phyloP scores from a whole-genome alignment of 2,797 vertebrate genomes.

The Lepilemur ruficaudatus region DNA sequence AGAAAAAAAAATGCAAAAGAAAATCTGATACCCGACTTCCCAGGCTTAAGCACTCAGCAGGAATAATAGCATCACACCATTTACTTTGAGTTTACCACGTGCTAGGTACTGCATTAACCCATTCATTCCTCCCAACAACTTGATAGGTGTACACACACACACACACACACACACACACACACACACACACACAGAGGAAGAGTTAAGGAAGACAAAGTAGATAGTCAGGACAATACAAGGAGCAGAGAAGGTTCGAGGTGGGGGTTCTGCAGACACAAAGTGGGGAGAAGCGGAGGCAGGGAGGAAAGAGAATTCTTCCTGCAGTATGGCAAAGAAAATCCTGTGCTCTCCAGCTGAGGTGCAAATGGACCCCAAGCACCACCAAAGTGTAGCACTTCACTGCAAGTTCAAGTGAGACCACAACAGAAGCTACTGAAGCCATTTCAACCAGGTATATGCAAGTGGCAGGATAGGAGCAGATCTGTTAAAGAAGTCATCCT shows the following conservation, averaged over 20 bases:
- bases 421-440: not conserved
- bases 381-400: fast-evolving
- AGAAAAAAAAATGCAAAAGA: not conserved
- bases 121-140: not conserved
- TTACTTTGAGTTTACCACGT: not conserved
- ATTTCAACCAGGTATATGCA: fast-evolving
- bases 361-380: fast-evolving
- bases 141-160: not conserved
- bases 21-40: not conserved
- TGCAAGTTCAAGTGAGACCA: too few relatives aligned
- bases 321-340: not conserved
- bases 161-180: too few relatives aligned
- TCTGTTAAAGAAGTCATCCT: not conserved
- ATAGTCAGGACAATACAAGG: not conserved
- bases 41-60: not conserved
- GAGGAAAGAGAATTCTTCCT: not conserved
- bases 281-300: not conserved
- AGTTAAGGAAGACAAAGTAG: not conserved
- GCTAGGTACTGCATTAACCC: not conserved
- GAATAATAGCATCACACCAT: not conserved
- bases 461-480: not conserved
- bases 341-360: not conserved
- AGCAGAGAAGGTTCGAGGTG: not conserved
- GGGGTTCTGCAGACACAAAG: fast-evolving
- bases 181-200: not conserved